Evolutionary conservation across 2,113 vertebrate genomes (phyloP), one percentile per base, ranked within the genome.

Genomic region (Cyprinodon tularosa): DNA sequence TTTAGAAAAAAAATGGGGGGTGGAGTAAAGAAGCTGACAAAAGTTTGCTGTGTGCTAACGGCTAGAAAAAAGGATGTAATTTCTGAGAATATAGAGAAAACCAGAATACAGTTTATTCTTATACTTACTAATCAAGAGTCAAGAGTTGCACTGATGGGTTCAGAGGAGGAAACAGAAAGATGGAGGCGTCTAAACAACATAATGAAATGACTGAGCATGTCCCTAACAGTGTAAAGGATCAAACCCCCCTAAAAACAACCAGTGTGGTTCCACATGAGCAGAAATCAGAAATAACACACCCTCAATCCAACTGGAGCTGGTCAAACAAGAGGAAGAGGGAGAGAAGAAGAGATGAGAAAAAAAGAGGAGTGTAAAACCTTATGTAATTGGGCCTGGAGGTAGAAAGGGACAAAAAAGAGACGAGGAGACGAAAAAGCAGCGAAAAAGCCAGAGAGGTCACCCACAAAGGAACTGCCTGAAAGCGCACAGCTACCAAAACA

Each of bases 291-390:
- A 77, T 29, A 29, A 57, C 7, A 2, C 5, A 57, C 71, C 65
- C 68, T 66, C 71, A 74, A n/a, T 71, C 71, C 68, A 69, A 86
- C 74, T 59, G 78, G 80, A 69, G 81, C 62, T 12, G 66, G 13
- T 45, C 62, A 65, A 84, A 82, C 62, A 61, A 22, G 45, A 73
- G 45, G 71, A 83, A 12, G 67, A 79, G 64, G 64, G 40, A 44
- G 53, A 81, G 14, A 11, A 71, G 37, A 62, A 60, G 17, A 72
- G 39, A 57, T 71, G 45, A 10, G 36, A 66, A 20, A 36, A 62
- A 61, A 44, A 67, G 13, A 68, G 7, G 37, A 82, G 81, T 68
- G 71, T 29, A 38, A 86, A 83, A 39, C 48, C 66, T 89, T 91
- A 85, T 17, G n/a, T 82, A 84, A 90, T 60, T 3, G 13, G 68